Base-by-base conservation (phyloP, 2,888 invertebrate genomes). In the Blera fallax region DNA sequence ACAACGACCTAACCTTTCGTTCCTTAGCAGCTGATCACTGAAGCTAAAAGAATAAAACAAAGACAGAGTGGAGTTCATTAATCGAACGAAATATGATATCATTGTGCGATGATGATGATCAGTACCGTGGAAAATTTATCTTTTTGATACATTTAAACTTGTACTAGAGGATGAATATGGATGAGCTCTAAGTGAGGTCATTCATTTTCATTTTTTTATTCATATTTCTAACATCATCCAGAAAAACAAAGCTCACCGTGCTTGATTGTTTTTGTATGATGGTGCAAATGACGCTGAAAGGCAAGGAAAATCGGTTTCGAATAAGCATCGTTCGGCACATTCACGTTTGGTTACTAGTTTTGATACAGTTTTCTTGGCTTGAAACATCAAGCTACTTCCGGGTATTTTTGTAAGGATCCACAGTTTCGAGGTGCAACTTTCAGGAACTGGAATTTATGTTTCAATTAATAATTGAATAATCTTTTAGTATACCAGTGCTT, bases 351-450 rank as follows among this genome's bases (percentile, higher is more conserved):
- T 95, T 80, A 94, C 92, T 88, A 95, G 93, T 40, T 93, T 92
- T 1, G 94, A 90, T 77, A 96, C 91, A 88, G 94, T 94, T 87
- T 94, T 93, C 65, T 94, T 93, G 83, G 94, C 94, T 87, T 95
- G 94, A 11, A 95, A 95, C 72, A 96, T 94, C 88, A 97, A 92
- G 88, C 95, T 94, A 88, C 95, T 95, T 10, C 97, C 96, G 8
- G 96, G 95, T 65, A 95, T 95, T 88, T 94, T 94, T 89, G 97
- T 97, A 64, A 96, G 93, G 29, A 95, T 93, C 97, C 97, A 97
- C 88, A 95, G 94, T 77, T 95, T 94, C 7, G 92, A 91, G 60
- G 93, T 92, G 90, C 96, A 96, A 50, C 88, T 90, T 27, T 89
- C 88, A 52, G 94, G 93, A 88, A 94, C 94, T 94, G 11, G 10